These are phyloP conservation scores for Hippocampus guttulatus DNA, from an alignment of 2,113 vertebrate species.

Conservation along the genomic window DNA sequence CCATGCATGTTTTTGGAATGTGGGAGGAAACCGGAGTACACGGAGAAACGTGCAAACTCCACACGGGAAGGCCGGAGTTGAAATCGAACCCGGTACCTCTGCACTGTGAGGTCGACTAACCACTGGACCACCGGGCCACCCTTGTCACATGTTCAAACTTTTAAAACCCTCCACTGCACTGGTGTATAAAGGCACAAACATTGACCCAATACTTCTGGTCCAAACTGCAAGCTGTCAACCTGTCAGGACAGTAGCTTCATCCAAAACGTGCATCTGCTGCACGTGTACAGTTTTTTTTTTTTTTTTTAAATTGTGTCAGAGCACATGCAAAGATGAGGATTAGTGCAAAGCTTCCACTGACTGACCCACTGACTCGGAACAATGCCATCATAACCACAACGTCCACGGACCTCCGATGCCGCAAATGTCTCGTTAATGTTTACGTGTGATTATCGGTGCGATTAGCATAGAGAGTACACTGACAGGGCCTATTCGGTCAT, in stretches of 20 bases:
- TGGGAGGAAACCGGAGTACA: no score
- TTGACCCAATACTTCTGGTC: neutral
- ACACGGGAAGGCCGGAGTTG: no score
- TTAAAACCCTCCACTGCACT: no score
- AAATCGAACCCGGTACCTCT: no score
- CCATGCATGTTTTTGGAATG: no score
- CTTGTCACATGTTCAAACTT: no score
- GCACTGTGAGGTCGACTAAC: no score
- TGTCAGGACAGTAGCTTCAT: neutral
- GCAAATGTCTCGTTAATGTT: constrained; percentile 51
- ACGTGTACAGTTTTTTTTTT: constrained; percentile 14
- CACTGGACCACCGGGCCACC: no score
- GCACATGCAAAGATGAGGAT: constrained; percentile 33
- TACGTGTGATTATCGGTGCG: constrained; percentile 16
- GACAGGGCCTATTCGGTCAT: neutral
- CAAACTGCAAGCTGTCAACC: neutral
- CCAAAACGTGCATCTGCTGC: constrained; percentile 5
- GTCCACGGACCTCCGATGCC: neutral
- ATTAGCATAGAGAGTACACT: constrained; percentile 32
- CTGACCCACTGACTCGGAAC: constrained; percentile 28
- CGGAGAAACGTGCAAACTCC: no score
- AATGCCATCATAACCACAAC: constrained; percentile 20
- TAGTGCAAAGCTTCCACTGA: constrained; percentile 27
- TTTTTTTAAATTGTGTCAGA: constrained; percentile 23
- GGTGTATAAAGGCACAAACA: neutral